phyloP scores from a whole-genome alignment of 1,140 invertebrate genomes.

The Parasteatoda tepidariorum region DNA sequence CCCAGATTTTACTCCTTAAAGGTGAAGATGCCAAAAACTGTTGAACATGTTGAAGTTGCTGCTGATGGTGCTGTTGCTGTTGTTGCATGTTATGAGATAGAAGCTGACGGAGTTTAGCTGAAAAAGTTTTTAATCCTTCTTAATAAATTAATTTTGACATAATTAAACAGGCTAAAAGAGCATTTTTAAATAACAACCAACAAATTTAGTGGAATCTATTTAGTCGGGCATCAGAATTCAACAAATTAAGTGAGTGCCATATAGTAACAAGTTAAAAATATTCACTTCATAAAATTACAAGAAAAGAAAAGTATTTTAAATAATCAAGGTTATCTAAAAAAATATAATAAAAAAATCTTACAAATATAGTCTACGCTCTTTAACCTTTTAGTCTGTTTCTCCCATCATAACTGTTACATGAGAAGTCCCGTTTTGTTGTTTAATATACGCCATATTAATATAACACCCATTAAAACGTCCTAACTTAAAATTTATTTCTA shows the following conservation, averaged over 20 bases:
- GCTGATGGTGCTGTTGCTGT: constrained; percentile 59
- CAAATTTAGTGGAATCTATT: not conserved
- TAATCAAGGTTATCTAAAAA: not conserved
- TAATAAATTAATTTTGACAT: not conserved
- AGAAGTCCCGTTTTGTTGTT: too few species aligned
- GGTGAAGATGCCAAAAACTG: constrained; percentile 50
- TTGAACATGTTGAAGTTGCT: constrained; percentile 60
- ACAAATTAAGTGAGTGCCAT: too few species aligned
- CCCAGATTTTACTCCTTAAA: constrained; percentile 55
- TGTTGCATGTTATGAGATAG: constrained; percentile 61
- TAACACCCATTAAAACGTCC: too few species aligned
- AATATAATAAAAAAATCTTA: too few species aligned
- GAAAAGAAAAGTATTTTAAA: not conserved
- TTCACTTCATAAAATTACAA: too few species aligned
- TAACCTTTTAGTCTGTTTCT: too few species aligned
- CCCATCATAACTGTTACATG: too few species aligned
- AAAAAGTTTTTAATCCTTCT: not conserved
- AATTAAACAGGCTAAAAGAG: not conserved
- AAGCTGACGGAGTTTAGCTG: constrained; percentile 57
- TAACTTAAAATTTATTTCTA: too few species aligned
- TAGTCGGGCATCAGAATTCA: too few species aligned
- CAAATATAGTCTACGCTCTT: too few species aligned
- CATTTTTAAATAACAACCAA: not conserved
- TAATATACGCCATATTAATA: too few species aligned
- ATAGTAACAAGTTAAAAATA: too few species aligned